Percentiles rank a stretch among this genome's conserved stretches.
Conservation (phyloP, 2,888 invertebrate genomes). For the Elgonia sp. region DNA sequence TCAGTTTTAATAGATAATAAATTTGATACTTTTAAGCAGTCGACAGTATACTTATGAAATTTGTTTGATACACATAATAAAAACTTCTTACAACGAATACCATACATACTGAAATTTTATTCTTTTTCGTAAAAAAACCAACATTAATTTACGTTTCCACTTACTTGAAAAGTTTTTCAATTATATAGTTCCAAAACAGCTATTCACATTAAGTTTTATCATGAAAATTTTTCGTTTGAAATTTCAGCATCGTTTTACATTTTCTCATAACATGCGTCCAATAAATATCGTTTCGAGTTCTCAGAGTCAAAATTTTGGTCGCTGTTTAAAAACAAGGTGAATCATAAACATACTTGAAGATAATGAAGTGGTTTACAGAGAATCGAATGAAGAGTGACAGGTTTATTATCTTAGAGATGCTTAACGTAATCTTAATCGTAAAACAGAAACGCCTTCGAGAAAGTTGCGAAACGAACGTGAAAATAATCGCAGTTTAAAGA, state of each 20-base stretch:
- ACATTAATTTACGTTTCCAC: too few species aligned
- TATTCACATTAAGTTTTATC: background rate
- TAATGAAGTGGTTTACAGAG: conserved; percentile 15
- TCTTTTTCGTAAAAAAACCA: too few species aligned
- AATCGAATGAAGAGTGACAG: background rate
- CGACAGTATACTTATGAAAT: conserved; percentile 1
- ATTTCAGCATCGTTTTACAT: background rate
- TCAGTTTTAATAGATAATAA: background rate
- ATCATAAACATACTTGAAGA: background rate
- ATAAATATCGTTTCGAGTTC: conserved; percentile 9
- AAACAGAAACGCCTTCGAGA: background rate
- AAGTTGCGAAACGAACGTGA: background rate
- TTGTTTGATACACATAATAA: background rate
- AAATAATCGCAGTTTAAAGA: conserved; percentile 9
- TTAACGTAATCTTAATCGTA: conserved; percentile 8
- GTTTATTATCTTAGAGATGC: background rate
- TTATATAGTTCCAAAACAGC: background rate
- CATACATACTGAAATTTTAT: too few species aligned
- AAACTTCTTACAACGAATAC: background rate
- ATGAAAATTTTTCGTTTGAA: background rate
- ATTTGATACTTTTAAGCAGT: background rate
- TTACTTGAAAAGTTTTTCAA: background rate
- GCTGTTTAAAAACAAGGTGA: conserved; percentile 9
- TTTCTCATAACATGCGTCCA: background rate
- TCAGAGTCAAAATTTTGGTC: conserved; percentile 13